Evolutionary conservation across 2,113 vertebrate genomes (phyloP), one percentile per base, ranked within the genome.

Genomic region (Grammomys surdaster): DNA sequence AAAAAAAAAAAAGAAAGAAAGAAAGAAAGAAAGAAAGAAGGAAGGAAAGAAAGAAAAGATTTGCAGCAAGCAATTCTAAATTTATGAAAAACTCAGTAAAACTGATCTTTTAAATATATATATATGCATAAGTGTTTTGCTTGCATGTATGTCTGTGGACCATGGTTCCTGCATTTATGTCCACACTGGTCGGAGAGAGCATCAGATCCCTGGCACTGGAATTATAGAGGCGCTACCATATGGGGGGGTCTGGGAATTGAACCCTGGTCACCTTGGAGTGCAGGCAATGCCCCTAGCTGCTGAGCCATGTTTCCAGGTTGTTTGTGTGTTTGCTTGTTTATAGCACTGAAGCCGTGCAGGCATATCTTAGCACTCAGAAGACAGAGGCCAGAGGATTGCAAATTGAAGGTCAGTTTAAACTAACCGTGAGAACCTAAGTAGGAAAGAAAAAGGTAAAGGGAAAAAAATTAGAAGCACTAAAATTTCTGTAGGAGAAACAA

Each of bases 21-120:
- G 31, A 86, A 95, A 85, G 40, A 40, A 2, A 40, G 40, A 40
- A 40, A 69, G 31, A 86, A 95, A 85, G 40, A 40, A 2, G 2
- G 40, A 40, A 40, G n/a, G 40, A 40, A 2, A 40, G 40, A 40
- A 40, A 69, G 31, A 86, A 95, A 85, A 86, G 31, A 77, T 84
- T 91, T 91, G 13, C n/a, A 91, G 36, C 22, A 80, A 65, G 4
- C 26, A 85, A 48, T 73, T 93, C 40, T 75, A 28, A 96, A 90
- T 70, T 82, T 88, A 85, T 77, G 72, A 96, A 84, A 60, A 89
- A 91, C 54, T 92, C 12, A 67, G 75, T n/a, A 48, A 70, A 76
- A 28, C 40, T 92, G 19, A 24, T 63, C 70, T 63, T 6, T 88
- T 20, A 54, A 36, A 60, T 60, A 28, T 81, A 24, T 36, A 14